Base-by-base conservation (phyloP, 2,888 invertebrate species). In the Rhopalosiphum nymphaeae region DNA sequence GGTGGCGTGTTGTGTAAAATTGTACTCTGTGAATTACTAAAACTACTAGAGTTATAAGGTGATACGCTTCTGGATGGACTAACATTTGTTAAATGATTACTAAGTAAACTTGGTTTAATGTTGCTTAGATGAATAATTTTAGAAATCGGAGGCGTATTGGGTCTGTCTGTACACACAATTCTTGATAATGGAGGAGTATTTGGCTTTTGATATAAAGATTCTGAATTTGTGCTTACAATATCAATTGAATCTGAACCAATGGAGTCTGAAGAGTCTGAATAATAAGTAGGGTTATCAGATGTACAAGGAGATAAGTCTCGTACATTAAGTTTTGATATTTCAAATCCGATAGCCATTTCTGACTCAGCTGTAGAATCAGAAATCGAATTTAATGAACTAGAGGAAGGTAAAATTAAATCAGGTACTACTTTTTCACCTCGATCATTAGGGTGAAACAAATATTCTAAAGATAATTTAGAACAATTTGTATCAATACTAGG, bases 21-120 rank as follows among this genome's bases (percentile, higher is more conserved):
- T 91, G 94, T 94, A 86, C 90, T 94, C 91, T 94, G 94, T 94
- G 94, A 94, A 94, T 94, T 94, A 94, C 94, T 94, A 94, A 91
- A 91, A 94, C 91, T 94, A 94, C 94, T 94, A 87, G 94, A 94
- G 94, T 94, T 94, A 94, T 91, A 94, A 87, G 94, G 91, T 91
- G 94, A 94, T 91, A 94, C 94, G 10, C 94, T 94, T 85, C 94
- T 91, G 53, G 94, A 94, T 44, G 42, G 11, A 93, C 88, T 78
- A n/a, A 91, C 13, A 94, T 94, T 86, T 94, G 94, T 94, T 94
- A 94, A 91, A 87, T 11, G 67, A 87, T 53, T 94, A 67, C 67
- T 67, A 36, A 78, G 36, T 87, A 91, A 53, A 91, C 91, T 87
- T 13, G 94, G 42, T 91, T 94, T 91, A 94, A 86, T 91, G 53